Conservation (phyloP, 2,113 vertebrate species). For the Mormyrus lacerda region DNA sequence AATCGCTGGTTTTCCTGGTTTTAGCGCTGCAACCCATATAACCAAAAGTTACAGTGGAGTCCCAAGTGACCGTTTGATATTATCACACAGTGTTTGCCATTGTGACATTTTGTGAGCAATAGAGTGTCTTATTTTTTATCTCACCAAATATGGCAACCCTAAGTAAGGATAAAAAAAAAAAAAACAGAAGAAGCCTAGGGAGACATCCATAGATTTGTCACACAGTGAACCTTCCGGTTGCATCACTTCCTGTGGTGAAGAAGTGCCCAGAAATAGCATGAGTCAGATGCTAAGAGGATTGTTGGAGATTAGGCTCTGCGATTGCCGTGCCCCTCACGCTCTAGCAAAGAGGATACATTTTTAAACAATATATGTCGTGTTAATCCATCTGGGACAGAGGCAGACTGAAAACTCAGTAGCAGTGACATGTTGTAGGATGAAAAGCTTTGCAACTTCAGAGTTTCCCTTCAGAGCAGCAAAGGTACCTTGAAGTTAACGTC, state of each 20-base stretch:
- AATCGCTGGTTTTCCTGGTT: too few species aligned
- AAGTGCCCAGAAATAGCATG: constrained; percentile 49
- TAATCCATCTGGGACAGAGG: background rate
- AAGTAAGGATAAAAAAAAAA: background rate
- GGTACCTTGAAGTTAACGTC: background rate
- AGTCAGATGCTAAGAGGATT: constrained; percentile 60
- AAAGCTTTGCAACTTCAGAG: background rate
- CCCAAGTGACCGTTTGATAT: background rate
- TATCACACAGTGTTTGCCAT: background rate
- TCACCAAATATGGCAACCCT: background rate
- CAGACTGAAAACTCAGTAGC: background rate
- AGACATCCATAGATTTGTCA: background rate
- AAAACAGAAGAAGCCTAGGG: background rate
- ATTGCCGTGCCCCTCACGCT: constrained; percentile 43
- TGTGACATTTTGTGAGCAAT: background rate
- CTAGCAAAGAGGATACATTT: constrained; percentile 17
- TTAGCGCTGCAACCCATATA: too few species aligned
- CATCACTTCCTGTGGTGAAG: constrained; percentile 41
- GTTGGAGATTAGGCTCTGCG: constrained; percentile 56
- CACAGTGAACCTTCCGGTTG: constrained; percentile 20
- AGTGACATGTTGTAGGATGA: background rate
- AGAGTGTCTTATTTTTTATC: background rate
- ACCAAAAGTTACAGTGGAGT: background rate
- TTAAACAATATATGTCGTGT: constrained; percentile 31
- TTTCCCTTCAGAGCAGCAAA: too few species aligned